Base-by-base conservation (phyloP, 2,113 vertebrate genomes). In the Malurus melanocephalus region DNA sequence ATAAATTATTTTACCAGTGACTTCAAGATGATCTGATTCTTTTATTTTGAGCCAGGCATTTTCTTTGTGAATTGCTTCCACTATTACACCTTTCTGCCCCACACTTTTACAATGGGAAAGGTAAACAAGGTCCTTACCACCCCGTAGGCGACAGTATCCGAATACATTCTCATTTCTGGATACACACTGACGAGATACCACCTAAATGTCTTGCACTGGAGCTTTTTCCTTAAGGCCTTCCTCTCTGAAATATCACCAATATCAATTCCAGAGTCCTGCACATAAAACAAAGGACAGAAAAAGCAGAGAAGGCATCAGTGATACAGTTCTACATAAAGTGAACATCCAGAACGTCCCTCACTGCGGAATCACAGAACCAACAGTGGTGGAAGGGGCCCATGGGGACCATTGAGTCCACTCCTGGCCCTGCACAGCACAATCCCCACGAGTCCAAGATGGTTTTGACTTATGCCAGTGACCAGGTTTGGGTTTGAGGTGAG, bases 131-230 rank as follows among this genome's bases (percentile, higher is more conserved):
- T 85, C 68, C 99, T 99, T 98, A 99, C 99, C 96, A 98, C 97
- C 55, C 99, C 99, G 1, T 99, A 99, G 89, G 99, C 98, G 3
- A 99, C 91, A 43, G 98, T 99, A 90, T 99, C 99, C 0, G 98
- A 98, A 89, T 99, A 99, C 98, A 99, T 99, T 93, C 99, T 98
- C 99, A 99, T 99, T 95, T 99, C 99, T 2, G 99, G 98, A 92
- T 99, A 99, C 89, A 99, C 98, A 32, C 98, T 99, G 96, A 99
- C 99, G 91, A 99, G 98, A 80, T 99, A 99, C 99, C 99, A 99
- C 26, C 98, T 97, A 83, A 99, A 99, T 17, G 98, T 99, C 97
- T 99, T 99, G 95, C 99, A 99, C 90, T 99, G 98, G 45, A 99
- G 98, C 90, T 98, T 98, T 49, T 99, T 99, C 95, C 99, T 98